These are phyloP conservation scores for Gryon sp. DNA, from an alignment of 1,140 invertebrate genomes.

Conservation along the genomic window DNA sequence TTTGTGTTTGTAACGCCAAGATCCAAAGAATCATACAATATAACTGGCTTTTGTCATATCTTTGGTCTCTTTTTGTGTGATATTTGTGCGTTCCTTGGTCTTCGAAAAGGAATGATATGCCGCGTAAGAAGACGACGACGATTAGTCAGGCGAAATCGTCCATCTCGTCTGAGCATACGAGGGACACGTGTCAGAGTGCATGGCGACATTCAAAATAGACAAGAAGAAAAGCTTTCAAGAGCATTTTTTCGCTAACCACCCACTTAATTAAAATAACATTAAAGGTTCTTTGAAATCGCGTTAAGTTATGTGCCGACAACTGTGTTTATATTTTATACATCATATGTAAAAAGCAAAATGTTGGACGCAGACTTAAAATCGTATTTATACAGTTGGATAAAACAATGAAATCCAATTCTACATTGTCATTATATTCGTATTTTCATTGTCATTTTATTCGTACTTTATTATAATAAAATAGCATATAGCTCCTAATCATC, in stretches of 20 bases:
- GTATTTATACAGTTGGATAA: no score
- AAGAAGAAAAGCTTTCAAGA: slow-evolving; percentile 40
- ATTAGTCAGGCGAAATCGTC: slow-evolving; percentile 80
- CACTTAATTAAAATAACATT: slow-evolving; percentile 80
- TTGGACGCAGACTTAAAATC: no score
- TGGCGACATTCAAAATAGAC: slow-evolving; percentile 73
- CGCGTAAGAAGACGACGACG: slow-evolving; percentile 70
- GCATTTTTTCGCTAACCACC: slow-evolving; percentile 73
- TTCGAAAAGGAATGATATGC: slow-evolving; percentile 22
- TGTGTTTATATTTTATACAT: slow-evolving; percentile 14
- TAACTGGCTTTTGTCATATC: slow-evolving; percentile 50
- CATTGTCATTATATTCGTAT: no score
- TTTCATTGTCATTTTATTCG: no score
- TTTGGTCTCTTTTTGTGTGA: not conserved
- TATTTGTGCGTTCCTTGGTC: not conserved
- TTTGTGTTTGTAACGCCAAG: no score
- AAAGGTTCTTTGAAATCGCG: slow-evolving; percentile 48
- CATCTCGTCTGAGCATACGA: slow-evolving; percentile 80
- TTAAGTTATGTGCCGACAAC: slow-evolving; percentile 15
- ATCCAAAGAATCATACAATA: slow-evolving; percentile 29
- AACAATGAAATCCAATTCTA: no score
- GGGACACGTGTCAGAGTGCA: slow-evolving; percentile 73
- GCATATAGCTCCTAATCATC: no score
- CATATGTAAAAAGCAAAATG: no score
- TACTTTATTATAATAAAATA: no score